A percentile compares a stretch with the other conserved stretches of the same genome.
phyloP scores from a whole-genome alignment of 2,113 vertebrate species.

The Hydrochoerus hydrochaeris region DNA sequence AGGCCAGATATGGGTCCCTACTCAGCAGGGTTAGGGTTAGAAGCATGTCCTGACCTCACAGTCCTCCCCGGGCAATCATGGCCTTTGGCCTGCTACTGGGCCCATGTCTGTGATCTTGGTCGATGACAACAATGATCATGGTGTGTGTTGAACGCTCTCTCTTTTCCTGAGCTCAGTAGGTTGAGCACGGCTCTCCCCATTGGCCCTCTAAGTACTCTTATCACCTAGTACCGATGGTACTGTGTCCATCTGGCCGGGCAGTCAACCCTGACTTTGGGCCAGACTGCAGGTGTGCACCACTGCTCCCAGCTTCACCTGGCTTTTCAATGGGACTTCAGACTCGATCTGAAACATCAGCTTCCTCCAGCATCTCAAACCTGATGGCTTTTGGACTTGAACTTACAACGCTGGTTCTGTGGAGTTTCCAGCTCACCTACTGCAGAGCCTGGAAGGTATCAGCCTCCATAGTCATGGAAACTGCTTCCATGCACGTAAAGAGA shows the following conservation, averaged over 20 bases:
- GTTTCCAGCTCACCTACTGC: not conserved
- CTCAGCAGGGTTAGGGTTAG: no score
- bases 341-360: not conserved
- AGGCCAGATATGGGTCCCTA: not conserved
- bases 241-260: not conserved
- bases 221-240: no score
- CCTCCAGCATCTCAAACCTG: not conserved
- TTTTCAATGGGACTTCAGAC: not conserved
- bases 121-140: not conserved
- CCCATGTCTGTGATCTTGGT: not conserved
- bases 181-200: not conserved
- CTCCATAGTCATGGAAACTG: not conserved
- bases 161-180: not conserved
- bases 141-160: not conserved
- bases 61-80: no score
- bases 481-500: not conserved
- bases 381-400: not conserved
- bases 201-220: fast-evolving
- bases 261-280: not conserved
- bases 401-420: not conserved
- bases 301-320: no score
- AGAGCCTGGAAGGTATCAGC: not conserved
- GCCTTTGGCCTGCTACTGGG: not conserved
- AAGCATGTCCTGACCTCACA: not conserved
- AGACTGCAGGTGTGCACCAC: not conserved